Evolutionary conservation across 2,888 invertebrate species (phyloP).

Genomic region (Nineta flava): DNA sequence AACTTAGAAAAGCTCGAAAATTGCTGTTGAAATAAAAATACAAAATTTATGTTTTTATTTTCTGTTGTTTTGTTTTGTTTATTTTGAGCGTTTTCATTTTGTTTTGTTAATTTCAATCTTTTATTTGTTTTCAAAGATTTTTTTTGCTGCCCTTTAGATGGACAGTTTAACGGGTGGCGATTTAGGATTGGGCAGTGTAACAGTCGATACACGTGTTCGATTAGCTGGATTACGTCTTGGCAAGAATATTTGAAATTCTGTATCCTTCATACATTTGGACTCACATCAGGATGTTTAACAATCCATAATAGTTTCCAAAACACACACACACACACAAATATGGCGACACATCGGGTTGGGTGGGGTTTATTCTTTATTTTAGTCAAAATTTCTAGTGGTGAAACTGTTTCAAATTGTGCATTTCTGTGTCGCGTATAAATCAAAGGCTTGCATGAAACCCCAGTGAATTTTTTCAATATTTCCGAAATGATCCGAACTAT

Average conservation of each 20-base stretch:
- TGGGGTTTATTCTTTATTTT: too few relatives aligned
- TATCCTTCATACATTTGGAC: not conserved
- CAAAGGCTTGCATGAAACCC: too few relatives aligned
- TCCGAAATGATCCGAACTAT: too few relatives aligned
- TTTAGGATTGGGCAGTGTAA: constrained; percentile 11
- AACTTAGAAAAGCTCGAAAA: too few relatives aligned
- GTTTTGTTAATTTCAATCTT: not conserved
- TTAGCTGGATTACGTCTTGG: constrained; percentile 12
- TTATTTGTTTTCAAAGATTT: not conserved
- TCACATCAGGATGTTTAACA: too few relatives aligned
- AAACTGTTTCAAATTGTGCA: too few relatives aligned
- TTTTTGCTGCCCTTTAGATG: constrained; percentile 8
- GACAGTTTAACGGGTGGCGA: constrained; percentile 13
- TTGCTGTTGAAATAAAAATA: not conserved
- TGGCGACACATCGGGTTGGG: too few relatives aligned
- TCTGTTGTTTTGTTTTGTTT: not conserved
- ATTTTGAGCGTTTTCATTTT: not conserved
- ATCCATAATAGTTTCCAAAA: too few relatives aligned
- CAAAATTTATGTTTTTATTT: not conserved
- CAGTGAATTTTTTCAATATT: too few relatives aligned
- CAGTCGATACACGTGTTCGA: constrained; percentile 14
- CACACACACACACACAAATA: too few relatives aligned
- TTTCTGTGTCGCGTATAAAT: too few relatives aligned
- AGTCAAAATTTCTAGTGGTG: too few relatives aligned
- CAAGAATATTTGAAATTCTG: constrained; percentile 11